Evolutionary conservation across 2,113 vertebrate genomes (phyloP).

Genomic region (Heloderma charlesbogerti): DNA sequence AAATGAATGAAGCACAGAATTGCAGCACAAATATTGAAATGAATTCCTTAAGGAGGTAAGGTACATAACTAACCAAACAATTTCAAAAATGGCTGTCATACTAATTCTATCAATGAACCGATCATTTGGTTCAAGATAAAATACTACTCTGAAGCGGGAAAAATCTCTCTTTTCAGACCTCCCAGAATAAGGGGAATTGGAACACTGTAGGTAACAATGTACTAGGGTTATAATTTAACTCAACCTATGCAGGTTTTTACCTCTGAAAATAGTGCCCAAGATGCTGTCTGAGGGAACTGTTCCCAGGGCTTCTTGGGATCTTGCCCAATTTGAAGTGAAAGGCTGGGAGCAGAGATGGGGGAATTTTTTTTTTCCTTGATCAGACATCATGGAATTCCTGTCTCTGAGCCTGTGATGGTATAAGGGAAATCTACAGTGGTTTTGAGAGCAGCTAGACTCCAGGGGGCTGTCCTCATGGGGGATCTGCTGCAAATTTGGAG

Average conservation of each 20-base stretch:
- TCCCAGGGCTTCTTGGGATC: not conserved
- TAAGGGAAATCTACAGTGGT: not conserved
- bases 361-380: not conserved
- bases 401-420: not conserved
- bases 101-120: not conserved
- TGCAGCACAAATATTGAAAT: not conserved
- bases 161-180: not conserved
- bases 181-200: not conserved
- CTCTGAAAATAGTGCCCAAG: not conserved
- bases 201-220: not conserved
- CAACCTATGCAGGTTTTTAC: not conserved
- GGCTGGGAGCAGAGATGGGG: not conserved
- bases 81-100: not conserved
- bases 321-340: not conserved
- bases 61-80: not conserved
- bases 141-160: not conserved
- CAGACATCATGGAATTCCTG: not conserved
- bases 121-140: not conserved
- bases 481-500: no score
- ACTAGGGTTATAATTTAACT: not conserved
- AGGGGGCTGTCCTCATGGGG: no score
- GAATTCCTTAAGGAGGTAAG: not conserved
- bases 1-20: not conserved
- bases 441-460: not conserved
- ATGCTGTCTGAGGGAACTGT: not conserved